These are phyloP conservation scores for Calcarius lapponicus DNA, from an alignment of 2,797 vertebrate genomes.

Conservation along the genomic window DNA sequence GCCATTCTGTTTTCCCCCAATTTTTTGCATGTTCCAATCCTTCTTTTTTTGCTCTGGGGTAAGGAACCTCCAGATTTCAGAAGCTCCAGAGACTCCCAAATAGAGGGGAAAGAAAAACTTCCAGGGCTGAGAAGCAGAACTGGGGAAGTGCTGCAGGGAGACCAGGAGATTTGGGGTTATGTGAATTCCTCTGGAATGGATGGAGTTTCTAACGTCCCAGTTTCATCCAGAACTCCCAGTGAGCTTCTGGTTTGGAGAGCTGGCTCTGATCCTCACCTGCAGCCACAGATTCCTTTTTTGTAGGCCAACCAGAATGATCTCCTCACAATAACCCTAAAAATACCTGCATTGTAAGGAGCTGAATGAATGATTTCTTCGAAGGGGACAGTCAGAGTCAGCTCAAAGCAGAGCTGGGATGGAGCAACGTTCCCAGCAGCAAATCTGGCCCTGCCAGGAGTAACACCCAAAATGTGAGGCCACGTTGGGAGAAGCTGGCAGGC, in stretches of 20 bases:
- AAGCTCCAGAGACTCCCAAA: not conserved
- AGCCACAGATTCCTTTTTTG: not conserved
- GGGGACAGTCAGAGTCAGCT: not conserved
- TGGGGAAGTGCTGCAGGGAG: not conserved
- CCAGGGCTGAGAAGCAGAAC: not conserved
- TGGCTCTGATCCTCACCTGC: not conserved
- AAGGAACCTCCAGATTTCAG: not conserved
- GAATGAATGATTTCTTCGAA: not conserved
- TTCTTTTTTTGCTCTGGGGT: not conserved
- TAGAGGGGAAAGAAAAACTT: accelerated
- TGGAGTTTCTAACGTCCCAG: accelerated
- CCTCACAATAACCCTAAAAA: conserved; percentile 12
- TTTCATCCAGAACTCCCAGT: accelerated
- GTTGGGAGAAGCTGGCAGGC: not conserved
- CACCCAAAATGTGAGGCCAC: not conserved
- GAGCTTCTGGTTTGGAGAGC: not conserved
- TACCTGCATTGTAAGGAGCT: not conserved
- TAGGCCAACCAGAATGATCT: not conserved
- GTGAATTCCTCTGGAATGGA: not conserved
- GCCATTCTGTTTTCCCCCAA: not conserved
- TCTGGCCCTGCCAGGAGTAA: not conserved
- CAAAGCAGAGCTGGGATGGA: not conserved
- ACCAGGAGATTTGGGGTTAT: too few relatives aligned
- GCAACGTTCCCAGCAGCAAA: not conserved
- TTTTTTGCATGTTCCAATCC: not conserved